Conservation (phyloP, 2,888 invertebrate species). For the Pollenia angustigena region DNA sequence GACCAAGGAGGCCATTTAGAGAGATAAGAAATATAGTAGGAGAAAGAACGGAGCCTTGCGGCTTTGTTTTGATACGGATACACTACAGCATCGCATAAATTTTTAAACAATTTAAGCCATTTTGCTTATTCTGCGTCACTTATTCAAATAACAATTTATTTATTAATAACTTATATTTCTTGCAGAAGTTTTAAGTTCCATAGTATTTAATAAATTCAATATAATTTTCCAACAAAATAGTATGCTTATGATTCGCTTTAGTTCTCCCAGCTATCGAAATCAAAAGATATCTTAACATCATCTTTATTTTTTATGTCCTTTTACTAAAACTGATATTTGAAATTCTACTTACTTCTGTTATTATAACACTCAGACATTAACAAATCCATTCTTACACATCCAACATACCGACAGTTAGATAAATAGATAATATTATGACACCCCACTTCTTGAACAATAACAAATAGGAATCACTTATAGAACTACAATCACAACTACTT, state of each 20-base stretch:
- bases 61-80: too few relatives aligned
- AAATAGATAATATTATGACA: conserved; percentile 50
- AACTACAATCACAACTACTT: conserved; percentile 36
- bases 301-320: neutral
- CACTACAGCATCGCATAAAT: too few relatives aligned
- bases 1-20: too few relatives aligned
- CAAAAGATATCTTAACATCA: neutral
- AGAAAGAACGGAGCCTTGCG: too few relatives aligned
- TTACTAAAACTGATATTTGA: conserved; percentile 6
- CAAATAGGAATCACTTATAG: neutral
- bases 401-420: conserved; percentile 7
- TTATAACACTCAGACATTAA: neutral
- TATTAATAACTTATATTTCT: too few relatives aligned
- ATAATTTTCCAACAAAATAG: neutral
- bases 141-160: too few relatives aligned
- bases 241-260: neutral
- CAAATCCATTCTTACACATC: neutral
- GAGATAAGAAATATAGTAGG: too few relatives aligned
- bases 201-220: too few relatives aligned
- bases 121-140: too few relatives aligned
- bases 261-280: neutral
- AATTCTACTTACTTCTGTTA: neutral
- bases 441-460: conserved; percentile 25
- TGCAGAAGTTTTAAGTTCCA: too few relatives aligned
- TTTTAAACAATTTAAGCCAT: too few relatives aligned